These are phyloP conservation scores for Thecocarcelia acutangulata DNA, from an alignment of 2,888 invertebrate species.

Conservation along the genomic window DNA sequence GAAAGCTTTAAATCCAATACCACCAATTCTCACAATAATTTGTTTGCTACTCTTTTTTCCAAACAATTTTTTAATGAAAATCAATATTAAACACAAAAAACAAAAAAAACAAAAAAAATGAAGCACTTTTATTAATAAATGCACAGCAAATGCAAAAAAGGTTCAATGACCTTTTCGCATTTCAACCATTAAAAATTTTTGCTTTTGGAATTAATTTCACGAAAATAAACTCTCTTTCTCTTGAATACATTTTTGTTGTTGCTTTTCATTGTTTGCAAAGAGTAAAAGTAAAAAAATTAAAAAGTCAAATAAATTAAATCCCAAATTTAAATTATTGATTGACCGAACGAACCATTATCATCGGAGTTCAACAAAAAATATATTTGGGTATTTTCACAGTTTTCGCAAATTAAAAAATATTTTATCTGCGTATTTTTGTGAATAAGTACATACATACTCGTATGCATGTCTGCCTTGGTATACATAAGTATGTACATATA, in stretches of 20 bases:
- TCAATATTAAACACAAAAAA: slow-evolving; percentile 2
- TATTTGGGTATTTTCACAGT: no score
- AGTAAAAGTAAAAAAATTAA: slow-evolving; percentile 58
- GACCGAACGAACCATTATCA: neutral
- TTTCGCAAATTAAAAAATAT: neutral
- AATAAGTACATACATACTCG: neutral
- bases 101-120: neutral
- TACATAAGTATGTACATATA: no score
- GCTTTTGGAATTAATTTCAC: slow-evolving; percentile 43
- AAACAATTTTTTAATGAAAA: neutral
- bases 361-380: no score
- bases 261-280: slow-evolving; percentile 50
- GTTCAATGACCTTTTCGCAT: slow-evolving; percentile 48
- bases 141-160: slow-evolving; percentile 49
- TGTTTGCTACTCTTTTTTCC: no score
- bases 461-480: neutral
- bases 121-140: slow-evolving; percentile 35
- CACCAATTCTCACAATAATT: no score
- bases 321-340: slow-evolving; percentile 23
- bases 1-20: no score
- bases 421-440: neutral
- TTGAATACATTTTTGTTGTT: slow-evolving; percentile 33
- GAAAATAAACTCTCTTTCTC: slow-evolving; percentile 50
- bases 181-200: slow-evolving; percentile 52
- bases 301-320: slow-evolving; percentile 1